Percentiles rank a stretch among this genome's conserved stretches.
Evolutionary conservation across 2,797 vertebrate species (phyloP).

Genomic region (Cuniculus paca): DNA sequence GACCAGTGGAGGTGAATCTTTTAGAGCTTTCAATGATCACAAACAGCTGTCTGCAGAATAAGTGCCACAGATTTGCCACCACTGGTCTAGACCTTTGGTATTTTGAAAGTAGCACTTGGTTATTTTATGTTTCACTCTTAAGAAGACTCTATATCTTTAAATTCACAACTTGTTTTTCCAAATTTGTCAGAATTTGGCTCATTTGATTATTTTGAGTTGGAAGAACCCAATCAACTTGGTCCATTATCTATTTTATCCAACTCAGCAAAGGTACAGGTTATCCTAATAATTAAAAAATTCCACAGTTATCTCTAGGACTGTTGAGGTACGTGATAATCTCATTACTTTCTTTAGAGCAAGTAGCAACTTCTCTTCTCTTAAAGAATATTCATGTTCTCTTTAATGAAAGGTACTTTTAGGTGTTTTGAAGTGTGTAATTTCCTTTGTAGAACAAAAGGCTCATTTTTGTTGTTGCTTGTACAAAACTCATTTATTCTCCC

Average conservation of each 20-base stretch:
- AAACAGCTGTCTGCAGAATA: too few relatives aligned
- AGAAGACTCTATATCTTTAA: not conserved
- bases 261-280: constrained; percentile 53
- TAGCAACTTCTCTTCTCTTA: constrained; percentile 67
- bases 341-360: constrained; percentile 65
- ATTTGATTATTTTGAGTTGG: constrained; percentile 22
- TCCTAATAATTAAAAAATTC: constrained; percentile 59
- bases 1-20: not conserved
- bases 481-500: not conserved
- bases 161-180: constrained; percentile 23
- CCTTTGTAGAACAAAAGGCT: constrained; percentile 18
- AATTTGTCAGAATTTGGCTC: not conserved
- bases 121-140: constrained; percentile 44
- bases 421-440: constrained; percentile 50
- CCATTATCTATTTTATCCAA: constrained; percentile 43
- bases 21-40: not conserved
- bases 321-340: constrained; percentile 64
- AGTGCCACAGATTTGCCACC: not conserved
- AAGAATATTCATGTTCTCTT: constrained; percentile 44
- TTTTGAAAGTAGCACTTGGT: constrained; percentile 40
- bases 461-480: constrained; percentile 42
- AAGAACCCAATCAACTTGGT: constrained; percentile 35
- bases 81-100: not conserved
- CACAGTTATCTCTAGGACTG: constrained; percentile 22
- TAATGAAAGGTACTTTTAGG: constrained; percentile 72